phyloP scores from a whole-genome alignment of 2,888 invertebrate genomes.

The Acleris holmiana region DNA sequence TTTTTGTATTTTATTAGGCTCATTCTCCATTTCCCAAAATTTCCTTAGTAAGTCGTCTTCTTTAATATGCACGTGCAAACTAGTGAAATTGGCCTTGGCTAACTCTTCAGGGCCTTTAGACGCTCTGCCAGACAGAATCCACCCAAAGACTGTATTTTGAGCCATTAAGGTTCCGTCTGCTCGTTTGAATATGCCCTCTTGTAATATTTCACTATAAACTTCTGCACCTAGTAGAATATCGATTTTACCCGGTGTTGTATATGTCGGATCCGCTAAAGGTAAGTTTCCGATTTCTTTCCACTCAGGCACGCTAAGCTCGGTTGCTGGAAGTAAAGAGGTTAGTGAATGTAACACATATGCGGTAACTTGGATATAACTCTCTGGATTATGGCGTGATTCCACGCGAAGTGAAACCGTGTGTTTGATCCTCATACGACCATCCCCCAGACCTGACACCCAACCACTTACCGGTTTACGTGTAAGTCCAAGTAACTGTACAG shows the following conservation, averaged over 20 bases:
- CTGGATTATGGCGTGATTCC: not conserved
- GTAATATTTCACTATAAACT: not conserved
- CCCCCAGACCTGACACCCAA: too few relatives aligned
- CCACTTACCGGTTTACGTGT: slow-evolving; percentile 5
- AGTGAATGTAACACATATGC: slow-evolving; percentile 9
- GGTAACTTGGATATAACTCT: not conserved
- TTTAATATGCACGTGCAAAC: not conserved
- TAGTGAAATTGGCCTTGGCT: not conserved
- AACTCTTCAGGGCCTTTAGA: not conserved
- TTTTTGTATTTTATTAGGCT: slow-evolving; percentile 17
- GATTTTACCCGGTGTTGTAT: not conserved
- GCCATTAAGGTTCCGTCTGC: not conserved
- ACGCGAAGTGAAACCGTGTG: not conserved
- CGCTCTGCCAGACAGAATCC: not conserved
- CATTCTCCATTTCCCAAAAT: slow-evolving; percentile 38
- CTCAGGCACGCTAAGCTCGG: not conserved
- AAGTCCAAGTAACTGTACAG: slow-evolving; percentile 11
- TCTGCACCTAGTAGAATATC: slow-evolving; percentile 13
- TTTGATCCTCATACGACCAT: not conserved
- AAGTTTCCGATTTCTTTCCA: not conserved
- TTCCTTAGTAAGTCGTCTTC: not conserved
- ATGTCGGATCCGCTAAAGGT: slow-evolving; percentile 9
- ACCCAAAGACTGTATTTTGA: not conserved
- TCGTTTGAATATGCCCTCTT: not conserved
- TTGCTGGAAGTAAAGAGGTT: not conserved